Conservation (phyloP, 2,113 vertebrate species). For the Actenoides lindsayi region DNA sequence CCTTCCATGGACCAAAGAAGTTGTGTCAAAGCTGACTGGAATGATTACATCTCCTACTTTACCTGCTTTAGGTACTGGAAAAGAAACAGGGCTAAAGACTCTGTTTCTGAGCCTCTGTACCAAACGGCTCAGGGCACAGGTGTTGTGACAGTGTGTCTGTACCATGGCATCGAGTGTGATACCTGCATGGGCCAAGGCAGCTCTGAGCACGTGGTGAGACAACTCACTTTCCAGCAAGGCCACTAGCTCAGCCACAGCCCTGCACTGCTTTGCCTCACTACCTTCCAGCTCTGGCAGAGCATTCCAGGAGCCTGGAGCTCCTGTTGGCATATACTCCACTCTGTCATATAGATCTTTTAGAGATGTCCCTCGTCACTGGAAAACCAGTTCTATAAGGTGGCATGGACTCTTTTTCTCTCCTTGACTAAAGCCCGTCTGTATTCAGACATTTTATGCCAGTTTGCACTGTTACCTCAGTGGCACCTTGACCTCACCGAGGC, state of each 20-base stretch:
- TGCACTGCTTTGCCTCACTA: background rate
- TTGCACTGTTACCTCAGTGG: background rate
- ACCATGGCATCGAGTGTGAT: accelerated
- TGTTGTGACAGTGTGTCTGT: background rate
- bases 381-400: background rate
- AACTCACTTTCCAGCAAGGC: accelerated
- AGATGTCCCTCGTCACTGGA: background rate
- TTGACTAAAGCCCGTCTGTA: background rate
- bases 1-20: accelerated
- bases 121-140: background rate
- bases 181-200: background rate
- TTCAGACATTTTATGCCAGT: background rate
- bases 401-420: background rate
- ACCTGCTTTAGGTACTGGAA: background rate
- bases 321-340: accelerated
- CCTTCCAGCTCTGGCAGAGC: background rate
- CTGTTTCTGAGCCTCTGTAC: background rate
- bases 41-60: background rate
- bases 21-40: background rate
- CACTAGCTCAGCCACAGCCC: background rate
- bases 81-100: background rate
- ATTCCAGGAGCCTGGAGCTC: background rate
- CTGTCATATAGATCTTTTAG: background rate
- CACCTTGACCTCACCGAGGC: background rate
- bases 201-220: accelerated